Evolutionary conservation across 2,797 vertebrate species (phyloP).

Genomic region (Iguana delicatissima): DNA sequence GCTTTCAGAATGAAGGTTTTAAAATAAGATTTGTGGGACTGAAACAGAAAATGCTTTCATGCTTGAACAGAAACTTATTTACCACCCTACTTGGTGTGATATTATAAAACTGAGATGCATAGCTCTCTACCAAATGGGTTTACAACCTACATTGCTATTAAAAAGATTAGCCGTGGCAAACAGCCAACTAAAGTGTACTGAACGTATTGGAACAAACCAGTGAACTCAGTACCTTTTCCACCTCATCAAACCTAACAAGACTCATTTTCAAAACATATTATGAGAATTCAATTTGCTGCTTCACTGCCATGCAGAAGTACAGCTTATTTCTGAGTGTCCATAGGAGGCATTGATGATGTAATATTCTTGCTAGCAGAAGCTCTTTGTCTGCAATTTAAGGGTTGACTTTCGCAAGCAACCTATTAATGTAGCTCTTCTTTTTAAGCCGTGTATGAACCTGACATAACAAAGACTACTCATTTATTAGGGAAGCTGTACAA

Average conservation of each 20-base stretch:
- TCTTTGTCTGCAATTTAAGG: constrained; percentile 72
- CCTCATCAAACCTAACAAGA: constrained; percentile 88
- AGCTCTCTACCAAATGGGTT: constrained; percentile 76
- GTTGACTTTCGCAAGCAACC: constrained; percentile 60
- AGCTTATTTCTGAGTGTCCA: constrained; percentile 71
- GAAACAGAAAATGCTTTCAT: constrained; percentile 64
- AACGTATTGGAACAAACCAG: constrained; percentile 84
- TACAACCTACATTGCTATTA: constrained; percentile 84
- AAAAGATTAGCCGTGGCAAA: constrained; percentile 88
- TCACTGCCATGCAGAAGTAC: constrained; percentile 79
- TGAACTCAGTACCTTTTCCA: constrained; percentile 84
- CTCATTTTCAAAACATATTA: constrained; percentile 84
- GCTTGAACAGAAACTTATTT: constrained; percentile 77
- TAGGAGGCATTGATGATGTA: constrained; percentile 62
- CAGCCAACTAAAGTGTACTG: constrained; percentile 81
- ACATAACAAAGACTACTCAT: constrained; percentile 43
- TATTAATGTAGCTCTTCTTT: constrained; percentile 44
- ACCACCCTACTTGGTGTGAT: constrained; percentile 69
- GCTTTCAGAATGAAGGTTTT: constrained; percentile 37
- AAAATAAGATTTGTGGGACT: constrained; percentile 62
- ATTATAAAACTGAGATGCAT: constrained; percentile 61
- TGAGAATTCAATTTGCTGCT: constrained; percentile 92
- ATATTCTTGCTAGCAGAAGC: constrained; percentile 51
- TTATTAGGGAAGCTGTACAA: constrained; percentile 39
- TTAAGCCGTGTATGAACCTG: constrained; percentile 51